Conservation (phyloP, 2,888 invertebrate genomes). For the Operophtera brumata region DNA sequence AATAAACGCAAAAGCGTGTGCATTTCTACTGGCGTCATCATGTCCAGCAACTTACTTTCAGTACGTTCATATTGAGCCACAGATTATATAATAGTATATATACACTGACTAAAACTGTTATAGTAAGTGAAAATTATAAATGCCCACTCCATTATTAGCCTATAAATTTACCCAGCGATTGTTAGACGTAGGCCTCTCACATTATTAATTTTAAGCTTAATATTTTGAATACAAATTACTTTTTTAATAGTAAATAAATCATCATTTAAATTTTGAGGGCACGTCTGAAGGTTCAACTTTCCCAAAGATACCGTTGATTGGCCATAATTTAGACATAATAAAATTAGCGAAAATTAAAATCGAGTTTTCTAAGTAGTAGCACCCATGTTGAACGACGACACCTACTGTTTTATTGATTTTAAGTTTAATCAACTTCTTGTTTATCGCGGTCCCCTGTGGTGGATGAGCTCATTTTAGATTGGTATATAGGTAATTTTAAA, state of each 20-base stretch:
- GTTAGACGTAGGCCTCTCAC: neutral
- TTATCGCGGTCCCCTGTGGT: constrained; percentile 28
- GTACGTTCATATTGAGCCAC: too few relatives aligned
- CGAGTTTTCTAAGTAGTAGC: constrained; percentile 30
- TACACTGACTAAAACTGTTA: too few relatives aligned
- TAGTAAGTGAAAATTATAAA: neutral
- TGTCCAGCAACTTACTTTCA: too few relatives aligned
- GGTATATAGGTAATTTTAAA: constrained; percentile 23
- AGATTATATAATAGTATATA: too few relatives aligned
- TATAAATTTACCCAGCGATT: neutral
- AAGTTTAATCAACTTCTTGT: constrained; percentile 35
- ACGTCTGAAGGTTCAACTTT: constrained; percentile 1
- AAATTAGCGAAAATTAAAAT: constrained; percentile 34
- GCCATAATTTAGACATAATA: constrained; percentile 26
- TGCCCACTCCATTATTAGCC: neutral
- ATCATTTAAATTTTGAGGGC: constrained; percentile 8
- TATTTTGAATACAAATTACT: constrained; percentile 6
- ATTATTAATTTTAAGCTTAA: neutral
- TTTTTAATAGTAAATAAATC: constrained; percentile 10
- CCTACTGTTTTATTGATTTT: constrained; percentile 49
- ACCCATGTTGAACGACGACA: constrained; percentile 36
- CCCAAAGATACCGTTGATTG: constrained; percentile 26
- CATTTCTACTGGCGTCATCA: too few relatives aligned
- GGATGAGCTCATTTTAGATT: constrained; percentile 22
- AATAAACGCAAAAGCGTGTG: too few relatives aligned